Conservation (phyloP, 92 coral and sea anemone genomes). For the Phymanthus crucifer region DNA sequence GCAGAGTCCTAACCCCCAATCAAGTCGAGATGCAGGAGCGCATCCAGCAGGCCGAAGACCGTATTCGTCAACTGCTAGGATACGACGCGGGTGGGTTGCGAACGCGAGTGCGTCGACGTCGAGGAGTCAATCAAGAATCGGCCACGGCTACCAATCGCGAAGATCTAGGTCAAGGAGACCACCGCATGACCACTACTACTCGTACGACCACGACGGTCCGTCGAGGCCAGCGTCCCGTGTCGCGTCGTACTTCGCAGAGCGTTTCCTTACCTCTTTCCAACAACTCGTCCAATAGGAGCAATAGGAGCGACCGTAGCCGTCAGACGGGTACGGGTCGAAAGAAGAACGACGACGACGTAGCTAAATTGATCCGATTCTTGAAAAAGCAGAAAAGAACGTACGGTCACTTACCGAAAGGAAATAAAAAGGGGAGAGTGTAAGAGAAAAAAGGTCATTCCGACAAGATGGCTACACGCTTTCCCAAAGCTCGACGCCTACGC, state of each 20-base stretch:
- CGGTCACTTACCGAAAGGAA: no score
- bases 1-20: neutral
- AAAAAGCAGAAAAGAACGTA: neutral
- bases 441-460: neutral
- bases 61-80: neutral
- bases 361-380: no score
- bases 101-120: neutral
- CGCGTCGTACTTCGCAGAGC: neutral
- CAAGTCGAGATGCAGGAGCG: neutral
- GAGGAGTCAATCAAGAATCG: neutral
- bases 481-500: no score
- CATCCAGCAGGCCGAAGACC: neutral
- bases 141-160: neutral
- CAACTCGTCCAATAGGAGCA: neutral
- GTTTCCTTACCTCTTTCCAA: neutral
- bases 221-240: neutral
- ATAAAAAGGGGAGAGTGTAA: neutral
- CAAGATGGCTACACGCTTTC: no score
- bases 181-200: constrained; percentile 12
- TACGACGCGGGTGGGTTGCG: neutral
- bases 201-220: constrained; percentile 15
- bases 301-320: neutral
- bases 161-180: neutral
- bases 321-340: neutral
- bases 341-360: no score